Evolutionary conservation across 2,797 vertebrate genomes (phyloP), one percentile per base, ranked within the genome.

Genomic region (Aeoliscus strigatus): DNA sequence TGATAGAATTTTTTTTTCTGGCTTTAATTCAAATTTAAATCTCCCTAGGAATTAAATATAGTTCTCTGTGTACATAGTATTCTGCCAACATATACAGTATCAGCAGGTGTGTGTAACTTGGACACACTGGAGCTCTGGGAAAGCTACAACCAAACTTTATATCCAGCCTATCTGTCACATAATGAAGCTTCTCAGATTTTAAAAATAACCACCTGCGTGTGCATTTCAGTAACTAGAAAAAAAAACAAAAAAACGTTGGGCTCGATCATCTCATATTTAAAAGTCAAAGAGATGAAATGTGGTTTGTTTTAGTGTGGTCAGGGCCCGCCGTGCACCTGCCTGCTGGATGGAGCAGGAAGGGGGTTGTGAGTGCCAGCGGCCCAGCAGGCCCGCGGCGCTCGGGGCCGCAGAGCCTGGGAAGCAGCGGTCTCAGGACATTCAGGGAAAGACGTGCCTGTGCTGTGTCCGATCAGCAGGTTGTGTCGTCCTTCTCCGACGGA

Each of bases 361-460:
- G 40, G 58, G 60, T 63, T 60, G 64, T 71, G 64, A 58, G 72
- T 34, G 65, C 60, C 68, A 46, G 52, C 51, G 39, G 45, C 74
- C 40, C 66, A 79, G 79, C 77, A 52, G 72, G 77, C 73, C 64
- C 60, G 68, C 70, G 73, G 75, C 59, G 73, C 60, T 66, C 40
- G 15, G 73, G 63, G 60, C 65, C 39, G 57, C 44, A 51, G 58
- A 69, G 74, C 65, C 65, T 76, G 60, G 64, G 60, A 78, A 73
- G 39, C 56, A 45, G 58, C 46, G 72, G 56, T 34, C 53, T 66
- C 49, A 35, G 43, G 59, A 45, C 63, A 60, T 81, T 74, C 56
- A 49, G 59, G 53, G 55, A 47, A 58, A 65, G 52, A 66, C 3
- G 18, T 6, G 6, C 18, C 24, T 25, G 6, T 25, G 9, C 5